A percentile compares a stretch with the other conserved stretches of the same genome.
These are phyloP conservation scores for Lophotriccus pileatus DNA, from an alignment of 2,797 vertebrate genomes.

Conservation along the genomic window DNA sequence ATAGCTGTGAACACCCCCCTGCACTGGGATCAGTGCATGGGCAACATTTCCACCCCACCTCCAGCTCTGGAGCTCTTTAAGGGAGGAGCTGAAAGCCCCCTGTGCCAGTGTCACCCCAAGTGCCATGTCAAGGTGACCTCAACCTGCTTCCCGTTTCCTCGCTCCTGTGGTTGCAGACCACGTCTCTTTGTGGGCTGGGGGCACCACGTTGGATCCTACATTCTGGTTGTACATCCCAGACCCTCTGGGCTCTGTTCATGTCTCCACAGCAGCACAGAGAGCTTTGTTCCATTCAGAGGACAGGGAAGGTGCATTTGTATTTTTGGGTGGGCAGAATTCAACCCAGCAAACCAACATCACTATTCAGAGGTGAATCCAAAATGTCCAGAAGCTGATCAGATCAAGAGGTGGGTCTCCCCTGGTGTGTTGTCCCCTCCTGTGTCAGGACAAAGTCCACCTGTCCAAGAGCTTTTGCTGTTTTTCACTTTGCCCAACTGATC, in stretches of 20 bases:
- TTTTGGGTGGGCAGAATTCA: neutral
- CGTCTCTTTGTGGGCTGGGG: neutral
- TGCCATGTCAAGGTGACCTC: neutral
- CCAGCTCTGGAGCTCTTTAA: neutral
- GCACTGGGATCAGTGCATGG: neutral
- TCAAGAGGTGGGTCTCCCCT: neutral
- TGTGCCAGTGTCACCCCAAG: accelerated
- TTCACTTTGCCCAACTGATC: neutral
- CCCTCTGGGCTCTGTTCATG: neutral
- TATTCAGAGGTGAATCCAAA: neutral
- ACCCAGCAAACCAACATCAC: neutral
- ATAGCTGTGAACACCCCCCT: neutral
- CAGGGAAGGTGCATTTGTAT: neutral
- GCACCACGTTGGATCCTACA: neutral
- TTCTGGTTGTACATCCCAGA: neutral
- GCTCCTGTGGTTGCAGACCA: neutral
- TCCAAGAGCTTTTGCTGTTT: neutral
- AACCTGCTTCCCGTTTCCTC: neutral
- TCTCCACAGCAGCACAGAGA: neutral
- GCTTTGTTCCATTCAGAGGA: neutral
- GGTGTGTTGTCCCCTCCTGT: neutral
- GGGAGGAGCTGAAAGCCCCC: neutral
- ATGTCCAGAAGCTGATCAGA: neutral
- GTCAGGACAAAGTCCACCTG: neutral
- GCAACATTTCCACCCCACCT: neutral